These are phyloP conservation scores for Antedon mediterranea DNA, from an alignment of 53 echinoderm and acorn worm species.

Conservation along the genomic window DNA sequence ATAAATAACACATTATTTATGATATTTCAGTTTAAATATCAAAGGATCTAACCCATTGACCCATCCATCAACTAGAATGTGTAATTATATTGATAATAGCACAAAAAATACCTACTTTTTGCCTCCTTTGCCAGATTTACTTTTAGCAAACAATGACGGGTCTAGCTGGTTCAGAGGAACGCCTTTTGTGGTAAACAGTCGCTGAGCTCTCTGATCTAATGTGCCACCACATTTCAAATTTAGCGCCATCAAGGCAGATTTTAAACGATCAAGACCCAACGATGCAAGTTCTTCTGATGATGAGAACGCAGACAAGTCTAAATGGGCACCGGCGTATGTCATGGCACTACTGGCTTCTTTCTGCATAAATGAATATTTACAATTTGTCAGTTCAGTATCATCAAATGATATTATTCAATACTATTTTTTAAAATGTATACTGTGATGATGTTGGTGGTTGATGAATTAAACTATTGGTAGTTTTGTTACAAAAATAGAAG, in stretches of 20 bases:
- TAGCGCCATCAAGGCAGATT: conserved; percentile 94
- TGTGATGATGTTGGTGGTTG: too few relatives aligned
- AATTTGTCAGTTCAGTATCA: too few relatives aligned
- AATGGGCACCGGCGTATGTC: conserved; percentile 95
- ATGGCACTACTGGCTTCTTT: conserved; percentile 98
- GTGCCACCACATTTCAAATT: conserved; percentile 97
- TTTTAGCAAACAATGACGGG: conserved; percentile 79
- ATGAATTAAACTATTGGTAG: too few relatives aligned
- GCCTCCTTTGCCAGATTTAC: conserved; percentile 81
- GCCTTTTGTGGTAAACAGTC: conserved; percentile 90
- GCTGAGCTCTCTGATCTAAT: conserved; percentile 78
- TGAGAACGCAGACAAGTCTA: conserved; percentile 95
- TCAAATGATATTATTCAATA: too few relatives aligned
- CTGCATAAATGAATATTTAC: too few relatives aligned
- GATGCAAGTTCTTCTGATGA: conserved; percentile 97
- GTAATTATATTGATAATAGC: neutral
- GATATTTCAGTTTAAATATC: too few relatives aligned
- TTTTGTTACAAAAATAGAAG: too few relatives aligned
- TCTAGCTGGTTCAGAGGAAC: conserved; percentile 81
- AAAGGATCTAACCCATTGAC: too few relatives aligned
- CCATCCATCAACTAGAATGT: too few relatives aligned
- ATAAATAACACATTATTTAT: too few relatives aligned
- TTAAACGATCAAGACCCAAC: conserved; percentile 84
- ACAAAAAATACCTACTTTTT: conserved; percentile 37
- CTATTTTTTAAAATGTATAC: too few relatives aligned